Conservation (phyloP, 1,140 invertebrate genomes). For the Harpegnathos saltator region DNA sequence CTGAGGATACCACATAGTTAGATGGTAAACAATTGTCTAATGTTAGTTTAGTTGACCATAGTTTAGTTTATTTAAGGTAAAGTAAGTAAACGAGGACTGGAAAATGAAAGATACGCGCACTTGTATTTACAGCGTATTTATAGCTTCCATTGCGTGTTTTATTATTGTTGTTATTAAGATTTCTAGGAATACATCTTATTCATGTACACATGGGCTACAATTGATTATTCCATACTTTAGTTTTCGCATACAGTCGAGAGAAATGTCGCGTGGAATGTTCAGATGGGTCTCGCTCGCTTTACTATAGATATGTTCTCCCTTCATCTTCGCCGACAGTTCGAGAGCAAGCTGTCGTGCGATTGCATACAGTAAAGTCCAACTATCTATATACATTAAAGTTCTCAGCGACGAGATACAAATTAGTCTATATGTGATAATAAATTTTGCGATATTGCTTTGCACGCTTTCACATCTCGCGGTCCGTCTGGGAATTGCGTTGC, state of each 20-base stretch:
- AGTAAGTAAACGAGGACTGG: not conserved
- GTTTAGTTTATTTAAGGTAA: not conserved
- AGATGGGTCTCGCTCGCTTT: conserved; percentile 54
- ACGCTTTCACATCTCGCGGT: conserved; percentile 18
- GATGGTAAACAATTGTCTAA: too few species aligned
- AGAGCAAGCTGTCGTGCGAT: conserved; percentile 67
- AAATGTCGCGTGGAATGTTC: conserved; percentile 62
- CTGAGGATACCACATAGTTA: too few species aligned
- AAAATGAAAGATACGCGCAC: conserved; percentile 5
- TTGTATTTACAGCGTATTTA: not conserved
- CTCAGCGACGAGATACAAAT: conserved; percentile 64
- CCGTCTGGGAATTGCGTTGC: conserved; percentile 1
- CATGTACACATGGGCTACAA: conserved; percentile 76
- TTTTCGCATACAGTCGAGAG: conserved; percentile 55
- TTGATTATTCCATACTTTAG: conserved; percentile 73
- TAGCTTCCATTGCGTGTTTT: conserved; percentile 63
- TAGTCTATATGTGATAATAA: conserved; percentile 46
- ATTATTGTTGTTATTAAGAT: conserved; percentile 70
- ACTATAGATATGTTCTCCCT: conserved; percentile 67
- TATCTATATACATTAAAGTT: conserved; percentile 73
- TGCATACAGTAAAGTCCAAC: conserved; percentile 66
- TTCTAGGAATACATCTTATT: conserved; percentile 78
- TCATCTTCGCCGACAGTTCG: conserved; percentile 42
- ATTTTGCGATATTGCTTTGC: conserved; percentile 66
- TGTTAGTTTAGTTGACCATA: too few species aligned